Base-by-base conservation (phyloP, 37 sponge, comb jelly and placozoan species). In the Petrosia ficiformis region DNA sequence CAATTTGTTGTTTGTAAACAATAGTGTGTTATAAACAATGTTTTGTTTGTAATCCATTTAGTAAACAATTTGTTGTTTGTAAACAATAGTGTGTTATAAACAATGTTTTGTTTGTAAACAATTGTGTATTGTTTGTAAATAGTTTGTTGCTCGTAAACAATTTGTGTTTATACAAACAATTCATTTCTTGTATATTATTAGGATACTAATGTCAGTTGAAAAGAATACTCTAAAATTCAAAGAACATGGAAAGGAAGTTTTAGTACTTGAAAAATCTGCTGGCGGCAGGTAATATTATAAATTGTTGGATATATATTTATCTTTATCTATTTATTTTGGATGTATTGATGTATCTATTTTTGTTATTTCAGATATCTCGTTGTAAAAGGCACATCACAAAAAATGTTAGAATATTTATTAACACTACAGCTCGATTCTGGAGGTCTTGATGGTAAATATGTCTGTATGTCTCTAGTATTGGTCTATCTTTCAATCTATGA, bases 331-430 rank as follows among this genome's bases (percentile, higher is more conserved):
- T 48, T 48, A 8, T 48, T 14, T 48, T 48, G 8, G 8, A 19
- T 79, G 59, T 30, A 52, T 14, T 68, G 8, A 4, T 68, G 5
- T 64, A 34, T 39, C 39, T 68, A 26, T 64, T 16, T 64, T 16
- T 35, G 5, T 10, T 68, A 34, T 68, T 39, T 26, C 60, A 82
- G 73, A 59, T 91, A 86, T 72, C 69, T 83, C 29, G 87, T 94
- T 1, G 86, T 89, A 24, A 69, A 79, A 37, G 94, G 94, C 2
- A 83, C 87, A 0, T 81, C 94, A 34, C 87, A 94, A 68, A 89
- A 83, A 52, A 89, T 94, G 87, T 57, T 94, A 35, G 87, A 83
- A n/a, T 86, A 89, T 73, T 75, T 94, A 25, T n/a, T 94, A 42
- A 87, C 83, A 60, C 68, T 64, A 16, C 81, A 86, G 26, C 65